phyloP scores from a whole-genome alignment of 2,888 invertebrate species.

The Globia sparganii region DNA sequence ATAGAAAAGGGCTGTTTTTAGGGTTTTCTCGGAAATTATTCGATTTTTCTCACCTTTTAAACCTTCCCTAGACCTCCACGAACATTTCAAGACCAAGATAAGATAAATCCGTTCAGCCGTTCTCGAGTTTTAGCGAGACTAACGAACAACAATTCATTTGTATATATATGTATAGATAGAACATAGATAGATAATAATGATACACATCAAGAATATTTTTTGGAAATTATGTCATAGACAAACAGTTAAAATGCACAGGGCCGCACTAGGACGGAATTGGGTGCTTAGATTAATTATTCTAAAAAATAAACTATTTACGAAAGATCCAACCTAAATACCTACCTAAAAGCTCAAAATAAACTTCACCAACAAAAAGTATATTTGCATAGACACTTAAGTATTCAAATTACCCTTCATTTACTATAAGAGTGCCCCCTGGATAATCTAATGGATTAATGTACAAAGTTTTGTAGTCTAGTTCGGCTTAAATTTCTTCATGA shows the following conservation, averaged over 20 bases:
- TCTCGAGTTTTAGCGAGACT: too few species aligned
- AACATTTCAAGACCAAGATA: too few species aligned
- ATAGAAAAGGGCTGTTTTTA: too few species aligned
- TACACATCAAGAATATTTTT: not conserved
- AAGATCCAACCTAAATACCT: not conserved
- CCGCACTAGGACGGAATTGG: slow-evolving; percentile 7
- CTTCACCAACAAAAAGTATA: slow-evolving; percentile 25
- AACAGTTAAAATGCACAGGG: slow-evolving; percentile 13
- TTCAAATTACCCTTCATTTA: slow-evolving; percentile 52
- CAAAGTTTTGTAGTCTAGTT: slow-evolving; percentile 60
- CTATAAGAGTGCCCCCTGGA: slow-evolving; percentile 48
- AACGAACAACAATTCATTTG: too few species aligned
- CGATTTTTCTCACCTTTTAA: too few species aligned
- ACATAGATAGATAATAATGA: too few species aligned
- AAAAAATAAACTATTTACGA: not conserved
- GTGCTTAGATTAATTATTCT: not conserved
- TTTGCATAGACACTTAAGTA: slow-evolving; percentile 37
- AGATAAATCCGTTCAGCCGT: too few species aligned
- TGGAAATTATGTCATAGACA: not conserved
- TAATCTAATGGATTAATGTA: slow-evolving; percentile 65
- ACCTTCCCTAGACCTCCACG: too few species aligned
- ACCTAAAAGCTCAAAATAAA: slow-evolving; percentile 1
- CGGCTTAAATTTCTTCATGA: slow-evolving; percentile 63
- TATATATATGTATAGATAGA: too few species aligned
- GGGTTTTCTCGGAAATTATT: too few species aligned